phyloP scores from a whole-genome alignment of 2,888 invertebrate species.

The Gortyna flavago region DNA sequence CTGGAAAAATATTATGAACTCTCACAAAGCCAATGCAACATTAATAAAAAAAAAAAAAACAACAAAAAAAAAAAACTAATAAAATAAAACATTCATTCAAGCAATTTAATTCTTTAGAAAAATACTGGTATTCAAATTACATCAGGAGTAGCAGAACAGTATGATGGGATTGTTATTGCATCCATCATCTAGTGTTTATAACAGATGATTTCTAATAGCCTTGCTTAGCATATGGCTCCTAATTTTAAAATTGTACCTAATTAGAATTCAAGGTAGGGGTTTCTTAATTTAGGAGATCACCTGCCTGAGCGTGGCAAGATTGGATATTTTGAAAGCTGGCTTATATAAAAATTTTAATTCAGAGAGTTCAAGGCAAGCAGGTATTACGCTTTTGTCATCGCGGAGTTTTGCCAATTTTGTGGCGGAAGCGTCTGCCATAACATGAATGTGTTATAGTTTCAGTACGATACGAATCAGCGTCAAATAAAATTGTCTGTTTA shows the following conservation, averaged over 20 bases:
- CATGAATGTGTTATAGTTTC: constrained; percentile 39
- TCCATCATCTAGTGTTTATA: neutral
- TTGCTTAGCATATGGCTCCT: neutral
- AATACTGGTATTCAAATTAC: neutral
- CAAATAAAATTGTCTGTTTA: constrained; percentile 53
- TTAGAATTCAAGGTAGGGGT: neutral
- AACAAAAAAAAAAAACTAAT: too few relatives aligned
- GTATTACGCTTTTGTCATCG: constrained; percentile 16
- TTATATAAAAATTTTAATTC: neutral
- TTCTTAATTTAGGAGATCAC: neutral
- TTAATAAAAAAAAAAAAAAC: too few relatives aligned
- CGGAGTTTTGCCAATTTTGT: constrained; percentile 7
- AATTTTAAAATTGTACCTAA: neutral
- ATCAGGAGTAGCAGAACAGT: neutral
- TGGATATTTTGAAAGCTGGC: neutral
- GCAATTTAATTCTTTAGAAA: constrained; percentile 14
- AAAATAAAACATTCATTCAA: constrained; percentile 32
- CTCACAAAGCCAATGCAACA: constrained; percentile 30
- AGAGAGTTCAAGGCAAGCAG: constrained; percentile 16
- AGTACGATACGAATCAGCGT: constrained; percentile 28
- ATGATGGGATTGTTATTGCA: neutral
- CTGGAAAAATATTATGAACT: constrained; percentile 42
- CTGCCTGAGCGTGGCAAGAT: neutral
- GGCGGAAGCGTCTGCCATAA: constrained; percentile 48
- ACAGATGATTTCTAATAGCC: neutral